Evolutionary conservation across 2,797 vertebrate species (phyloP).

Genomic region (Spinus pinus): DNA sequence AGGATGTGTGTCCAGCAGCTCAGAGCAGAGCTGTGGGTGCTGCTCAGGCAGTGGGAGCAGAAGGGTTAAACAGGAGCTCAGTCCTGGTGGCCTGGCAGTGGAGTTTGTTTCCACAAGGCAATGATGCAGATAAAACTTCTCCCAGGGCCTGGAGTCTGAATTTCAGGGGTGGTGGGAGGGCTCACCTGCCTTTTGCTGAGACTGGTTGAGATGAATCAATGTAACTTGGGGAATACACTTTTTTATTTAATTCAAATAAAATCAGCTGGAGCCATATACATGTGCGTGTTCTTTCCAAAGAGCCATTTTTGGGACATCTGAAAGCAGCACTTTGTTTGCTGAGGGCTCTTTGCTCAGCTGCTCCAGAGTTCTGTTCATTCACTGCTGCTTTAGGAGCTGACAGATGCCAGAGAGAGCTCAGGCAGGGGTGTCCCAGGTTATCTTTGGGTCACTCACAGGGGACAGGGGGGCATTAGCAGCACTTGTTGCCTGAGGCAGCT

Average conservation of each 20-base stretch:
- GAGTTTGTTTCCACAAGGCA: background rate
- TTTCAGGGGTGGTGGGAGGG: constrained; percentile 44
- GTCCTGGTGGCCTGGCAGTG: background rate
- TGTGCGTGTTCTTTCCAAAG: background rate
- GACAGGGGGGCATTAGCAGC: background rate
- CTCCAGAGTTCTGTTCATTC: background rate
- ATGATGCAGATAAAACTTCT: background rate
- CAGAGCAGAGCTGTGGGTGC: constrained; percentile 17
- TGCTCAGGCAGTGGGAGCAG: constrained; percentile 16
- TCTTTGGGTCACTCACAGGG: background rate
- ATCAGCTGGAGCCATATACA: constrained; percentile 15
- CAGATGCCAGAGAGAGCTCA: background rate
- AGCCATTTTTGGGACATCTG: background rate
- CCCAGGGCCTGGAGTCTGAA: constrained; percentile 36
- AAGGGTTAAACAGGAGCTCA: constrained; percentile 19
- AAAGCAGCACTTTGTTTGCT: background rate
- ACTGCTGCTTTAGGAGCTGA: constrained; percentile 43
- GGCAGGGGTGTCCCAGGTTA: background rate
- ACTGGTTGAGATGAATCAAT: constrained; percentile 61
- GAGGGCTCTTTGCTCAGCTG: background rate
- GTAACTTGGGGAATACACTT: constrained; percentile 39
- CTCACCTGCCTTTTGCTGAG: constrained; percentile 49
- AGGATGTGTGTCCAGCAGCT: background rate
- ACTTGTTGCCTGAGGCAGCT: background rate
- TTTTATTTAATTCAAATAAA: constrained; percentile 72